Base-by-base conservation (phyloP, 2,797 vertebrate species). In the Enteromius viviparus region DNA sequence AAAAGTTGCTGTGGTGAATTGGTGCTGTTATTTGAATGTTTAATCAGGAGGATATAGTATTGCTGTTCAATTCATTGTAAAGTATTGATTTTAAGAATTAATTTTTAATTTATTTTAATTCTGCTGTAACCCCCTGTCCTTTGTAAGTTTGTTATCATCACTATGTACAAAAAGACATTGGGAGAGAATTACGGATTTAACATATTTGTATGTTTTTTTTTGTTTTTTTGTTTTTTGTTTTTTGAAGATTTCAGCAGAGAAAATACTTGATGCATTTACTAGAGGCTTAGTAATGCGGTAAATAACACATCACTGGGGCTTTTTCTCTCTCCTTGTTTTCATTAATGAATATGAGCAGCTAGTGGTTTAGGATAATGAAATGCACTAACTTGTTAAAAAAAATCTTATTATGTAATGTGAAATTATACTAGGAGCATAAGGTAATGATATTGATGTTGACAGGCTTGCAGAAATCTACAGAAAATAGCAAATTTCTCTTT, bases 341-440 rank as follows among this genome's bases (percentile, higher is more conserved):
- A 87, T 92, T 91, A 91, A 92, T 92, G 89, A 92, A 90, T 94
- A 92, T 93, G 93, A 95, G 94, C 93, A 94, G 94, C 93, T 95
- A 93, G 94, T 93, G 92, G 91, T 94, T 92, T 94, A 94, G 93
- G 91, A 89, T 93, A 93, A 95, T 94, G 88, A 93, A 92, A 94
- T 95, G 94, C 94, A 95, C 95, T 95, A 95, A 95, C 92, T 92
- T 94, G 88, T 94, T 94, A 64, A 85, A 82, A 83, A 86, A 92
- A 78, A 90, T 90, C 90, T 90, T 94, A 93, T 89, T 90, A 88
- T 93, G 91, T 93, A 94, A 95, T 94, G 93, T 95, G 93, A 94
- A 95, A 94, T 94, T 86, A 93, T 92, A 91, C 92, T 93, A 93
- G 90, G 93, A 90, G 88, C 90, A 89, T 93, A 93, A 92, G 92